Base-by-base conservation (phyloP, 2,113 vertebrate genomes). In the Lethenteron camtschaticum region DNA sequence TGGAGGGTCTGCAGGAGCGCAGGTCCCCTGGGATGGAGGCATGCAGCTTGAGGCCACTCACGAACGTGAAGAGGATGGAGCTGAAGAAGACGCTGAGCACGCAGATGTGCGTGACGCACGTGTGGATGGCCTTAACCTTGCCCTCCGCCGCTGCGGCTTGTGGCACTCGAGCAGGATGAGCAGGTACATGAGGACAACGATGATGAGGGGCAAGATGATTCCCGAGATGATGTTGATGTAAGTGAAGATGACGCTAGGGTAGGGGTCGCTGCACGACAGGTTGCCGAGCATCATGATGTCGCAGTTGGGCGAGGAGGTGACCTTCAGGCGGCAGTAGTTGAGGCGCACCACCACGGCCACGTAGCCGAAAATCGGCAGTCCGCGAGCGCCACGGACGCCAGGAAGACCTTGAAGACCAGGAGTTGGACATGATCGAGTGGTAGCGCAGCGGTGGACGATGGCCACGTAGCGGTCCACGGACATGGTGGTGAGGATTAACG, bases 11-110 rank as follows among this genome's bases (percentile, higher is more conserved):
- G 24, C 24, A 41, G 24, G 5, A 41, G 24, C 24, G 24, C 24
- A 41, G 24, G 24, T 41, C 24, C 24, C 24, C 24, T 1, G 24
- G 4, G 24, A 41, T 41, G 24, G 24, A 41, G 24, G 24, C 4
- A 1, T 41, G 24, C 24, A 41, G 4, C 3, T 41, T 41, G 24
- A 41, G 24, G 24, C 24, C 24, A 41, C 24, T 41, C 24, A 41
- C 24, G 24, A 41, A 41, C 24, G 24, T 69, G 72, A 81, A 79
- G 0, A 56, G 76, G 41, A 76, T 77, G 0, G 79, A 79, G 2
- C 79, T 76, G 0, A 81, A 80, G 68, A 76, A 79, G 16, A 81
- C 76, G 24, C 77, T 18, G 1, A 80, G 79, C 11, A 73, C 74
- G 0, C 73, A 73, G 71, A 83, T 70, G 69, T 82, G 81, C 59